These are phyloP conservation scores for Agrypnia vestita DNA, from an alignment of 1,140 invertebrate genomes.

Conservation along the genomic window DNA sequence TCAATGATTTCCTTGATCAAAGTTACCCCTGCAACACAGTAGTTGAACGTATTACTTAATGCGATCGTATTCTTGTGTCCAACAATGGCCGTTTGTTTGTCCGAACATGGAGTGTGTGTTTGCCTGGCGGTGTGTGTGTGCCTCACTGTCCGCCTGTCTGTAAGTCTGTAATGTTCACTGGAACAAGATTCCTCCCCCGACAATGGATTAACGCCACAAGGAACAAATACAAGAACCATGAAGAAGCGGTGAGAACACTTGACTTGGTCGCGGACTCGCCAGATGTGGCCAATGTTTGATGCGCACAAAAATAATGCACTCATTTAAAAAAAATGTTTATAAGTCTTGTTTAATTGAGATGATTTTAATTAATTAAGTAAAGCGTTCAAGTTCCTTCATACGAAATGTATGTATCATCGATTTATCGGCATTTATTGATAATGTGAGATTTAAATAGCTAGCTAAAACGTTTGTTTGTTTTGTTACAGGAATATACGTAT, in stretches of 20 bases:
- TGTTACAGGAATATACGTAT: no score
- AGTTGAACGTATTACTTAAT: conserved; percentile 58
- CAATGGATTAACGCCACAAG: conserved; percentile 55
- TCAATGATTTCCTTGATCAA: neutral
- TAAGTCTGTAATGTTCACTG: neutral
- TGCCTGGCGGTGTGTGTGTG: neutral
- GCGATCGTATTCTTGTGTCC: conserved; percentile 48
- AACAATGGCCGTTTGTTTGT: conserved; percentile 35
- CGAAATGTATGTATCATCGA: no score
- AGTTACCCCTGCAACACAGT: neutral
- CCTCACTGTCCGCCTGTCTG: neutral
- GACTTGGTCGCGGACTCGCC: conserved; percentile 2
- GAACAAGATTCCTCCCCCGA: conserved; percentile 52
- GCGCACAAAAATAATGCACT: neutral
- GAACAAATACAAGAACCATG: conserved; percentile 51
- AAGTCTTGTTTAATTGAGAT: neutral
- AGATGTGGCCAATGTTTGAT: neutral
- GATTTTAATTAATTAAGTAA: no score
- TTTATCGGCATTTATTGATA: no score
- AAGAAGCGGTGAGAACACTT: conserved; percentile 29
- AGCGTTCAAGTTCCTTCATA: no score
- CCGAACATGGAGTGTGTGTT: neutral
- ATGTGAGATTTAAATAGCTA: no score
- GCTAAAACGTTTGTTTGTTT: no score
- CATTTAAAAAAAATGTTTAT: neutral